Conservation (phyloP, 1,140 invertebrate genomes). For the Drosophila kikkawai region DNA sequence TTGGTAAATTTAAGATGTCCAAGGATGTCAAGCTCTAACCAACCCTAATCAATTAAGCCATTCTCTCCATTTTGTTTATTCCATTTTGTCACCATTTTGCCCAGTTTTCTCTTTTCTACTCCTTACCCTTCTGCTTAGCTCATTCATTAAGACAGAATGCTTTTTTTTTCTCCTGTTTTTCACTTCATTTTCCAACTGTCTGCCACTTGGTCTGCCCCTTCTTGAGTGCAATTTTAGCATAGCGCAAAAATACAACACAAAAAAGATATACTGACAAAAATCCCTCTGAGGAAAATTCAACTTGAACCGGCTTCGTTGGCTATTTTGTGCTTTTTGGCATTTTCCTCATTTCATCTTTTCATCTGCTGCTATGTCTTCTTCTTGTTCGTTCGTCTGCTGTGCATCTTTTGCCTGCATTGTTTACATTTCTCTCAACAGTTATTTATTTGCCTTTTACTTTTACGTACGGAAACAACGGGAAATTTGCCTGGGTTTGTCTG, state of each 20-base stretch:
- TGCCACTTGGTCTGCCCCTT: slow-evolving; percentile 24
- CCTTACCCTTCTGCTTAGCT: slow-evolving; percentile 1
- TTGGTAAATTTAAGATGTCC: not conserved
- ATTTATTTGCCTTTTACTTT: slow-evolving; percentile 75
- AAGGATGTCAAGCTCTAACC: slow-evolving; percentile 3
- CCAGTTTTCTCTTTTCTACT: not conserved
- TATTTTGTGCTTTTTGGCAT: slow-evolving; percentile 29
- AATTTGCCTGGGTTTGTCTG: slow-evolving; percentile 55
- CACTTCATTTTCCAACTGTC: slow-evolving; percentile 26
- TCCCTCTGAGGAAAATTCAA: slow-evolving; percentile 26
- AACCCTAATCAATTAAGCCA: slow-evolving; percentile 29
- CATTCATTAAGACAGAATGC: slow-evolving; percentile 22
- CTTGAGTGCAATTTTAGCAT: slow-evolving; percentile 30
- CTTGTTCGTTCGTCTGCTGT: slow-evolving; percentile 27
- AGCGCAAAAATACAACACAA: not conserved
- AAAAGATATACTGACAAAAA: not conserved
- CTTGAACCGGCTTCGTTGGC: slow-evolving; percentile 45
- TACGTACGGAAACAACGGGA: slow-evolving; percentile 58
- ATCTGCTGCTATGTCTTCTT: slow-evolving; percentile 52
- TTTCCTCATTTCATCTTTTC: slow-evolving; percentile 28
- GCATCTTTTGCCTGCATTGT: slow-evolving; percentile 67
- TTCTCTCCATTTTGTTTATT: slow-evolving; percentile 29
- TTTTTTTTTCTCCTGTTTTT: slow-evolving; percentile 20
- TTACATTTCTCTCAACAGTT: slow-evolving; percentile 71
- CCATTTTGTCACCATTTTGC: slow-evolving; percentile 11